Evolutionary conservation across 2,888 invertebrate species (phyloP).

Genomic region (Eugnorisma glareosa): DNA sequence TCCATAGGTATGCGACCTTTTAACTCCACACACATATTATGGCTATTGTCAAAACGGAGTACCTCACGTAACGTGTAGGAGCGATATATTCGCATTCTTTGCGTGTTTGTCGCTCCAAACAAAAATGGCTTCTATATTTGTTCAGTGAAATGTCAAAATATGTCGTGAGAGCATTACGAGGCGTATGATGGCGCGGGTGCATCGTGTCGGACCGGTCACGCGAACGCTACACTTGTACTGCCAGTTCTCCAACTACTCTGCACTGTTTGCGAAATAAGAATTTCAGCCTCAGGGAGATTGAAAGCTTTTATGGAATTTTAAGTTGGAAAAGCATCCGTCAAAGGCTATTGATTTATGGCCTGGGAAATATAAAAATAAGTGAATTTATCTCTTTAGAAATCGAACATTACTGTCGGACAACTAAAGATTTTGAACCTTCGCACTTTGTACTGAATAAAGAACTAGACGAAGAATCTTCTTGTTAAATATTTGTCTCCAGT

Average conservation of each 20-base stretch:
- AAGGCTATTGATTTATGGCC: constrained; percentile 36
- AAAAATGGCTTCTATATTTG: constrained; percentile 89
- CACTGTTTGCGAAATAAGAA: constrained; percentile 76
- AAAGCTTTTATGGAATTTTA: constrained; percentile 69
- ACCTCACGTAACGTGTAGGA: constrained; percentile 56
- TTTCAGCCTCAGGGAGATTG: constrained; percentile 80
- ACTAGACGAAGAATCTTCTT: neutral
- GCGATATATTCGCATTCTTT: constrained; percentile 81
- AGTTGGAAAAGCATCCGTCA: constrained; percentile 35
- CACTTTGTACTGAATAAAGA: neutral
- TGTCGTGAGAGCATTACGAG: constrained; percentile 86
- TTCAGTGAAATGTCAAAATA: constrained; percentile 89
- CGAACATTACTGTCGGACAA: constrained; percentile 1
- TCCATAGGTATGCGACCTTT: constrained; percentile 74
- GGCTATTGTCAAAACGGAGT: constrained; percentile 71
- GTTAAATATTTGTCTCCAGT: neutral
- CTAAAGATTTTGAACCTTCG: neutral
- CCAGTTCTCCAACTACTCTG: constrained; percentile 62
- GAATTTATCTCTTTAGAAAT: neutral
- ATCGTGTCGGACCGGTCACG: constrained; percentile 86
- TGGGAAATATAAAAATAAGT: constrained; percentile 13
- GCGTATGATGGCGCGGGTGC: constrained; percentile 79
- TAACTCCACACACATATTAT: constrained; percentile 72
- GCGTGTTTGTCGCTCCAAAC: constrained; percentile 78
- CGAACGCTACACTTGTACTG: constrained; percentile 81